phyloP scores from a whole-genome alignment of 2,797 vertebrate species.

The Coregonus sp. region DNA sequence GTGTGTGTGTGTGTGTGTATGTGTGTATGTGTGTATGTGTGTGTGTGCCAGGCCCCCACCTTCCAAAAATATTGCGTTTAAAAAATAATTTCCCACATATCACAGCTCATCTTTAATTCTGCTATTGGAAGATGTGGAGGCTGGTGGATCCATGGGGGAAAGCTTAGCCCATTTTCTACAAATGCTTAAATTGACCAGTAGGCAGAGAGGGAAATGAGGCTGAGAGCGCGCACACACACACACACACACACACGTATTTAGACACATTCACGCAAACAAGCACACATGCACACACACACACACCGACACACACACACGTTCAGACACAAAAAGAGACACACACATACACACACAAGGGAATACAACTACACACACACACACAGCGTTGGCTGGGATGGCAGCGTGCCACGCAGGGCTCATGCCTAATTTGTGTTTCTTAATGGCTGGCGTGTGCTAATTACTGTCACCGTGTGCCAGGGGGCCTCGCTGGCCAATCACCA shows the following conservation, averaged over 20 bases:
- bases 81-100: conserved; percentile 98
- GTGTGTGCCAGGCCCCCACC: background rate
- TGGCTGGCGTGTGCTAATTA: conserved; percentile 98
- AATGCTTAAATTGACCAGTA: conserved; percentile 74
- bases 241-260: conserved; percentile 22
- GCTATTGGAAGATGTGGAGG: conserved; percentile 82
- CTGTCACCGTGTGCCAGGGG: conserved; percentile 80
- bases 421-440: conserved; percentile 94
- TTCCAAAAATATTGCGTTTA: conserved; percentile 90
- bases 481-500: conserved; percentile 77
- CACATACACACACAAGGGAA: conserved; percentile 46
- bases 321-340: background rate
- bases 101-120: conserved; percentile 94
- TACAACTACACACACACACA: conserved; percentile 60
- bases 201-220: conserved; percentile 70
- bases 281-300: conserved; percentile 4
- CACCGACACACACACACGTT: background rate
- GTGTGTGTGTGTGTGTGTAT: too few relatives aligned
- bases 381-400: conserved; percentile 79
- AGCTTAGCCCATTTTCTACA: conserved; percentile 77
- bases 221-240: conserved; percentile 56
- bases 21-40: too few relatives aligned
- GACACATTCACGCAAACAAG: background rate
- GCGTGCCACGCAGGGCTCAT: conserved; percentile 83
- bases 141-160: conserved; percentile 56